Base-by-base conservation (phyloP, 2,113 vertebrate genomes). In the Myrmecobius fasciatus region DNA sequence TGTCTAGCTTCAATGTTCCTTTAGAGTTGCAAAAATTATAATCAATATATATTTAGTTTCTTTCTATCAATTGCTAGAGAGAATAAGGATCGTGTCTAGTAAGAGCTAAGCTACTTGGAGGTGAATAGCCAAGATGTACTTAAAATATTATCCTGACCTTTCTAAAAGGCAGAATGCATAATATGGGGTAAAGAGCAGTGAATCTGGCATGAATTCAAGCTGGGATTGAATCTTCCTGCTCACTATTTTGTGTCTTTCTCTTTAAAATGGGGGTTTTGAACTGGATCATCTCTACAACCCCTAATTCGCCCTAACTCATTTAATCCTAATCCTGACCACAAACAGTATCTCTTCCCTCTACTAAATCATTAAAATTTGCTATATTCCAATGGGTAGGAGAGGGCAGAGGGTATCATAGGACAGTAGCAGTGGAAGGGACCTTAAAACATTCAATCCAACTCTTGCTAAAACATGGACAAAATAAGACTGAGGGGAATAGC, bases 1-100 rank as follows among this genome's bases (percentile, higher is more conserved):
- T 95, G 91, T 67, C 96, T 96, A 95, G 97, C 91, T 95, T 96
- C 93, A 93, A 89, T 95, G 91, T 83, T 95, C 92, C 91, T 92
- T 95, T 89, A 96, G 90, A 60, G 46, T 75, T 95, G 67, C 31
- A 67, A 92, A 96, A 97, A 93, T 47, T 60, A 93, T 52, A 54
- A 93, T 53, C 53, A 83, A 54, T 83, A 92, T 8, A 10, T 90
- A 91, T 52, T 75, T 89, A 91, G 89, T 91, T 88, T 93, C 49
- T 75, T 53, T 90, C 91, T 51, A 56, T 83, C 25, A 52, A 54
- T 90, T 93, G 95, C 26, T 36, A 94, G 91, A 83, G 49, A 93
- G 91, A 89, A 89, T 93, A 96, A 83, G 96, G 93, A 92, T 36
- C 48, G 1, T 92, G 91, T 95, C 92, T 95, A 14, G 8, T 52